These are phyloP conservation scores for Brachystomella parvula DNA, from an alignment of 1,140 invertebrate species.

Conservation along the genomic window DNA sequence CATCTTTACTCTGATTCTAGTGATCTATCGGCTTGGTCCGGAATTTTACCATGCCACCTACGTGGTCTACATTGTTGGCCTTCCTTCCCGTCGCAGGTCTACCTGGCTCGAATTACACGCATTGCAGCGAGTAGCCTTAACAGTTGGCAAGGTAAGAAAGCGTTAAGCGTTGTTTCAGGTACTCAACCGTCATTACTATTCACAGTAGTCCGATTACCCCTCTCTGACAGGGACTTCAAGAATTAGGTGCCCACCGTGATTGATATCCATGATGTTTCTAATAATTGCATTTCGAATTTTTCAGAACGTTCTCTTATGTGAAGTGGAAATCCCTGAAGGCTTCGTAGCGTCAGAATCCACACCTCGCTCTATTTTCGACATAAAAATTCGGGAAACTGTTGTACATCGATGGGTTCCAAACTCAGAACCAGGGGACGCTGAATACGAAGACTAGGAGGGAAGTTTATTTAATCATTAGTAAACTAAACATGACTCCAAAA, in stretches of 20 bases:
- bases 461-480: too few relatives aligned
- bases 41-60: constrained; percentile 30
- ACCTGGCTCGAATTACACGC: constrained; percentile 30
- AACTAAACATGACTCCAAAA: too few relatives aligned
- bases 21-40: constrained; percentile 33
- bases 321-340: constrained; percentile 23
- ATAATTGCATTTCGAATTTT: constrained; percentile 12
- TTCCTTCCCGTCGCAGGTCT: constrained; percentile 18
- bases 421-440: not conserved
- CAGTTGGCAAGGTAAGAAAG: constrained; percentile 24
- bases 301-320: constrained; percentile 28
- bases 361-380: constrained; percentile 29
- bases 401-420: constrained; percentile 28
- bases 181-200: too few relatives aligned
- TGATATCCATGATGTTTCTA: not conserved
- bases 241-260: not conserved
- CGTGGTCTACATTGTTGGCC: constrained; percentile 28
- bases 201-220: too few relatives aligned
- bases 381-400: constrained; percentile 25
- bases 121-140: constrained; percentile 24
- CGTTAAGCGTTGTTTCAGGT: too few relatives aligned
- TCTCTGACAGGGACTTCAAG: too few relatives aligned
- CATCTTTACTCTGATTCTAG: constrained; percentile 18
- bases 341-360: constrained; percentile 17
- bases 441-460: too few relatives aligned